Conservation (phyloP, 2,888 invertebrate species). For the Liopterus haemorrhoidalis region DNA sequence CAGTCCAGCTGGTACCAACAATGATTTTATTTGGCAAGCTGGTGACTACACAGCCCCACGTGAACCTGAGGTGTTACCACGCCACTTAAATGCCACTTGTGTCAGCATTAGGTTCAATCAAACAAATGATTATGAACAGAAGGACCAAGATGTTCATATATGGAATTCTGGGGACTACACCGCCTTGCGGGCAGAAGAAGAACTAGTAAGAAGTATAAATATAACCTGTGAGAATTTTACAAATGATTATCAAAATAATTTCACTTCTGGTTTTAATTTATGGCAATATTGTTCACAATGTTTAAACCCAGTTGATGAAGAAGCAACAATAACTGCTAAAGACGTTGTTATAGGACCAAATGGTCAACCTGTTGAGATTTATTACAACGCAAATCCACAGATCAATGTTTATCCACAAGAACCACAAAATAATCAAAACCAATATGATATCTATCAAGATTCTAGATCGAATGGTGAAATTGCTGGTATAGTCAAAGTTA, state of each 20-base stretch:
- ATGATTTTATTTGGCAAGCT: slow-evolving; percentile 17
- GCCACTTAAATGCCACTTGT: slow-evolving; percentile 17
- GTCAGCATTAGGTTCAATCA: slow-evolving; percentile 13
- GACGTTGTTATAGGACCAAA: no score
- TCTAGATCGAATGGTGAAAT: no score
- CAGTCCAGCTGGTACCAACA: no score
- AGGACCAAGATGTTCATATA: slow-evolving; percentile 12
- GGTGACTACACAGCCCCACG: slow-evolving; percentile 11
- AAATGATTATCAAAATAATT: slow-evolving; percentile 10
- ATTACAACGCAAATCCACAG: no score
- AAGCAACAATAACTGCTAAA: no score
- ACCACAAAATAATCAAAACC: no score
- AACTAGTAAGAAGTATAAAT: slow-evolving; percentile 14
- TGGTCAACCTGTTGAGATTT: no score
- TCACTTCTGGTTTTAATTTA: slow-evolving; percentile 7
- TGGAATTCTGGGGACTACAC: slow-evolving; percentile 18
- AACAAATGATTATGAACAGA: slow-evolving; percentile 11
- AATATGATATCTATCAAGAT: no score
- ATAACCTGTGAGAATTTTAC: slow-evolving; percentile 17
- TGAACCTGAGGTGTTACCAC: slow-evolving; percentile 8
- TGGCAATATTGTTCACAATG: slow-evolving; percentile 16
- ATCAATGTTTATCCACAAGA: no score
- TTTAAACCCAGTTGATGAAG: no score
- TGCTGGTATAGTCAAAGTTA: no score
- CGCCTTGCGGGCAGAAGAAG: slow-evolving; percentile 13